Base-by-base conservation (phyloP, 37 sponge, comb jelly and placozoan genomes). In the Bolinopsis microptera region DNA sequence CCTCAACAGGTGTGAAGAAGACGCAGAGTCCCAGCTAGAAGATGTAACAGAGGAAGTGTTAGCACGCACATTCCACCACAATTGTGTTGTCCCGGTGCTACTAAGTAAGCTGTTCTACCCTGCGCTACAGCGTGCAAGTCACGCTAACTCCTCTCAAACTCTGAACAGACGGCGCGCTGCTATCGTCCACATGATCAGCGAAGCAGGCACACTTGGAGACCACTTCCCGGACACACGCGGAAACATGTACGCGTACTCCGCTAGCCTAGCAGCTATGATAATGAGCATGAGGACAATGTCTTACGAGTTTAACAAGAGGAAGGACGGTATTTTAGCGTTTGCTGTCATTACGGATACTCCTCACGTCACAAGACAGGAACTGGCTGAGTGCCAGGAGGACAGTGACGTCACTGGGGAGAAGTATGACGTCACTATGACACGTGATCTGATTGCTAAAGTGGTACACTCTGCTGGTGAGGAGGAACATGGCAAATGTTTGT, bases 1-100 rank as follows among this genome's bases (percentile, higher is more conserved):
- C n/a, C n/a, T n/a, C n/a, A n/a, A 13, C 83, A 86, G 90, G 90
- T 86, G 90, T 86, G 90, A 86, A 48, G 90, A 86, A 48, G 41
- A 41, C 48, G 18, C 27, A n/a, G 18, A 41, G 28, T 86, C 90
- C 2, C 38, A 9, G 3, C 90, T 86, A 24, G 9, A 38, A n/a
- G 90, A 86, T 38, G 90, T 86, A 3, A 86, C 90, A 26, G 90
- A 86, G 41, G 90, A 86, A 8, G 23, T 30, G 0, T 25, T 86
- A 3, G 36, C 61, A 13, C 41, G 90, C n/a, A 41, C 90, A 5
- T 86, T 41, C 61, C 90, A 86, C 90, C 90, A 86, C 26, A 86
- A 86, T 48, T 39, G 90, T 39, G 90, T 86, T 0, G 90, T 86
- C 3, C 90, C 90, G 1, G 61, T 41, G 30, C 41, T 86, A 13